These are phyloP conservation scores for Stenodera caucasica DNA, from an alignment of 2,888 invertebrate genomes.

Conservation along the genomic window DNA sequence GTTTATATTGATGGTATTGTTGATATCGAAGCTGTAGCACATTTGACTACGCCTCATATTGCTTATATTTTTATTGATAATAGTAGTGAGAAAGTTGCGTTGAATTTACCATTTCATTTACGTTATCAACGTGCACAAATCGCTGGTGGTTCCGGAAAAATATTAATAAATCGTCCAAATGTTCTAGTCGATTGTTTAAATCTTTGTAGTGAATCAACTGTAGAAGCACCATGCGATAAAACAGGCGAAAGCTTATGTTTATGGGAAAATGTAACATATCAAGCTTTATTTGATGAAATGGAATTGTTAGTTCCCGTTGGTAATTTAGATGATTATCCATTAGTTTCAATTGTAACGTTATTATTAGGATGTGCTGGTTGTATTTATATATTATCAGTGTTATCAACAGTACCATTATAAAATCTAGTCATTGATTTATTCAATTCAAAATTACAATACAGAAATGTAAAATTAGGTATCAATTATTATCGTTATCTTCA, in stretches of 20 bases:
- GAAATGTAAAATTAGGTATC: too few relatives aligned
- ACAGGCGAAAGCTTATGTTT: conserved; percentile 41
- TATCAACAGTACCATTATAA: conserved; percentile 42
- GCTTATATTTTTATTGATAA: conserved; percentile 51
- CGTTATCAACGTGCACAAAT: conserved; percentile 57
- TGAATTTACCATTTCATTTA: conserved; percentile 56
- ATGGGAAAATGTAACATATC: conserved; percentile 56
- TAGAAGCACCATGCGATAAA: conserved; percentile 51
- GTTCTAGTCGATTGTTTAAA: conserved; percentile 47
- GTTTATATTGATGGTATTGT: conserved; percentile 50
- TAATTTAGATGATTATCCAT: conserved; percentile 54
- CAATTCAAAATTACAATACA: too few relatives aligned
- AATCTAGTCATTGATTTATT: neutral
- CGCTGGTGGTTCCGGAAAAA: conserved; percentile 53
- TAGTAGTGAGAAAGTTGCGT: conserved; percentile 43
- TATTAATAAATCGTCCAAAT: conserved; percentile 49
- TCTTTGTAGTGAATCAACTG: conserved; percentile 47
- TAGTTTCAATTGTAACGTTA: conserved; percentile 53
- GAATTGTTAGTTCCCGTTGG: conserved; percentile 56
- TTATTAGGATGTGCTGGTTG: conserved; percentile 56
- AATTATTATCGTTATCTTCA: too few relatives aligned
- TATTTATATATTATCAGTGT: conserved; percentile 54
- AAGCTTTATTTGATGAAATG: conserved; percentile 52
- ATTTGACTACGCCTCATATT: conserved; percentile 49
- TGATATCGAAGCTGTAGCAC: conserved; percentile 54